Evolutionary conservation across 2,797 vertebrate genomes (phyloP), one percentile per base, ranked within the genome.

Genomic region (Premnoplex brunnescens): DNA sequence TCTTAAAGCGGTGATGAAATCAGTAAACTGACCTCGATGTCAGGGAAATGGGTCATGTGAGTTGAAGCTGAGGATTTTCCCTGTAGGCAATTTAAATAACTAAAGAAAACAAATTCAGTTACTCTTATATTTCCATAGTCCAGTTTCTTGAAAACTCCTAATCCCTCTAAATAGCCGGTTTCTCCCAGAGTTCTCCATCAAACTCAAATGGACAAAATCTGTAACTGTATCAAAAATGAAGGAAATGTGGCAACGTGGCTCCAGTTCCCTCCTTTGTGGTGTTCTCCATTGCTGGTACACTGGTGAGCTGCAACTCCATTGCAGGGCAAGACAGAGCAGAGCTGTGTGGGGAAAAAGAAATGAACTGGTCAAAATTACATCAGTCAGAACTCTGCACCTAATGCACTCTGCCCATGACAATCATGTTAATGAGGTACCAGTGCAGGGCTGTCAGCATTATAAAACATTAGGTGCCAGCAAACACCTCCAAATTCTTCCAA

Each of bases 71-170:
- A 90, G 24, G 43, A 82, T 90, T 93, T 91, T 73, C 67, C 77
- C 77, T 49, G 26, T 9, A 59, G 90, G 71, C 77, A 79, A 63
- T 85, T 93, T 81, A 87, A 79, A 41, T 69, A 89, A 71, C 46
- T 41, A 76, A 82, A 94, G 77, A 91, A 92, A 95, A 62, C 12
- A 76, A 62, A 88, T 32, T 51, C 48, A 51, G 36, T 94, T 81
- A 32, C 55, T 66, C 44, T 58, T 78, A 54, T 67, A 54, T 27
- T 87, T 69, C 68, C 78, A 59, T 4, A 20, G 62, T 52, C 77
- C 67, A 60, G 54, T 79, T 91, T 71, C 78, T 58, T 64, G 39
- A 87, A 85, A 60, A 56, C 14, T 36, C 62, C 30, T 62, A 81
- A 89, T 93, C 74, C n/a, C n/a, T 59, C 52, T 39, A 28, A 79